Evolutionary conservation across 2,113 vertebrate genomes (phyloP), one percentile per base, ranked within the genome.

Genomic region (Nyctereutes procyonoides): DNA sequence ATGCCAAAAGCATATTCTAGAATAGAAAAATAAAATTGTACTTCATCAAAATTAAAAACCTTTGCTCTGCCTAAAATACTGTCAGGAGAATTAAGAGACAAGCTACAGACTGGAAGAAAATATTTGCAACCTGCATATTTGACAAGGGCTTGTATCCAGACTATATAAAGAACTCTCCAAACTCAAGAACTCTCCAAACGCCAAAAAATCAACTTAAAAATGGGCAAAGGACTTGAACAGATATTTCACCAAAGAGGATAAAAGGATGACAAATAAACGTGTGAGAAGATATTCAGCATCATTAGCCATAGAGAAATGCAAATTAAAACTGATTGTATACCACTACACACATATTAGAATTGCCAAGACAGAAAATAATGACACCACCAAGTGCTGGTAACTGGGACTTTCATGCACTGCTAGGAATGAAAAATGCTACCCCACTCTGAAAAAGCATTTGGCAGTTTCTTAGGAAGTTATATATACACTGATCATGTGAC

Each of bases 21-120:
- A 83, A 88, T 16, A 92, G 55, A 79, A 94, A 84, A 84, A 79
- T 62, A 63, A 55, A 95, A 83, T 51, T 69, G 22, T n/a, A 81
- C 74, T 93, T 92, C 19, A 93, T 95, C 55, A 95, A 95, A 88
- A 88, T 94, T 74, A 55, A 88, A 85, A 83, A 43, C 65, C 74
- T 88, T 86, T 71, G 8, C 56, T 74, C 11, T 89, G 58, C 60
- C n/a, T 86, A 86, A 85, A 56, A 89, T 22, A 81, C 38, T 74
- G 51, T 90, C 30, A 51, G 89, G n/a, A 96, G n/a, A 92, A n/a
- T 80, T 80, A 88, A 91, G 30, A 87, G 60, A 83, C 67, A 85
- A 85, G 32, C 51, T 92, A 81, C 17, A 92, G 53, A 89, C 32
- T 32, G 28, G 77, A 38, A 95, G n/a, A 69, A 94, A 76, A 81